Base-by-base conservation (phyloP, 2,113 vertebrate genomes). In the Rallus limicola region DNA sequence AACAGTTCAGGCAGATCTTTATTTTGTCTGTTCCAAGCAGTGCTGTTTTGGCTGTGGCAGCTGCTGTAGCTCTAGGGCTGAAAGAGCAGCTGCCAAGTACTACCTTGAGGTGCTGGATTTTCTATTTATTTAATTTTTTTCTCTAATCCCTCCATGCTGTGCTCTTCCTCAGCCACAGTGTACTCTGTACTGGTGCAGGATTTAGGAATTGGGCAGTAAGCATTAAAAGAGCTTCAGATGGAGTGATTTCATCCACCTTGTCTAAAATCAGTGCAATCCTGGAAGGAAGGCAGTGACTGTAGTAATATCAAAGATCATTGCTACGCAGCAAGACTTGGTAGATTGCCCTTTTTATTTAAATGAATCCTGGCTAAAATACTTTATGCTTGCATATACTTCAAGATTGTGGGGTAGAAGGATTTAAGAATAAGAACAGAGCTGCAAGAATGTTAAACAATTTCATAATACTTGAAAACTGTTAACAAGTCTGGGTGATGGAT, bases 51-150 rank as follows among this genome's bases (percentile, higher is more conserved):
- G 76, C 60, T 89, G 69, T 75, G 83, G 86, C 92, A 95, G 91
- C 92, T 93, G 91, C 94, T 79, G 52, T 88, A 90, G 71, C 91
- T 95, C 62, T 84, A 59, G 76, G 87, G 84, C 87, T 70, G 78
- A 85, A 92, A 69, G 26, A 71, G 78, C 84, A 92, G 94, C 89
- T 95, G 83, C 77, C 70, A 84, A 92, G 34, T 71, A 38, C 36
- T 90, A 88, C 94, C 91, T 91, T 46, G 91, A 80, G 92, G 84
- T 80, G 59, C 38, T 59, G 40, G 56, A 53, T 77, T 89, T 65
- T 91, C 44, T 46, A 46, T 46, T 94, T 62, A 48, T 48, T 48
- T 48, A 46, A 46, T 20, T 53, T 53, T 50, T 53, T 16, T 26
- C 52, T 38, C 50, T 95, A 93, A 91, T 94, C 63, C 50, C 36